These are phyloP conservation scores for Lamprologus speciosus DNA, from an alignment of 2,113 vertebrate genomes.

Conservation along the genomic window DNA sequence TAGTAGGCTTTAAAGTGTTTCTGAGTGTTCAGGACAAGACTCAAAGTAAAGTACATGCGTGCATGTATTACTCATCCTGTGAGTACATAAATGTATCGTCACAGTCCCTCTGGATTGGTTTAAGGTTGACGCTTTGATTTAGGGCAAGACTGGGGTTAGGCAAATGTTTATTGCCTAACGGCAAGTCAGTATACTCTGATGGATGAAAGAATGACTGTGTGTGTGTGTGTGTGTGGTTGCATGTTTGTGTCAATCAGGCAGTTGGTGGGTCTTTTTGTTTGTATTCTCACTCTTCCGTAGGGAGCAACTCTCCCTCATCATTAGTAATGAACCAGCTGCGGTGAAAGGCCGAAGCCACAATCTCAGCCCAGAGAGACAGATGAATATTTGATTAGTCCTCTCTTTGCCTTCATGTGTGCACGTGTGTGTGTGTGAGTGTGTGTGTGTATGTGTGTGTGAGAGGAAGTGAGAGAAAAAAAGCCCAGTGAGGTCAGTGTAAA, in stretches of 20 bases:
- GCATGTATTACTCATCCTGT: not conserved
- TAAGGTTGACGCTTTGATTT: not conserved
- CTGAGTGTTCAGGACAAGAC: not conserved
- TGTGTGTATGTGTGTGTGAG: not conserved
- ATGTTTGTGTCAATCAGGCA: conserved; percentile 16
- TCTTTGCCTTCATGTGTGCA: not conserved
- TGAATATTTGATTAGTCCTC: conserved; percentile 50
- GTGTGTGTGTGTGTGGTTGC: not conserved
- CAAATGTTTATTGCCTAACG: not conserved
- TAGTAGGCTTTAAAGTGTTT: not conserved
- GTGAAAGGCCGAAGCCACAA: conserved; percentile 31
- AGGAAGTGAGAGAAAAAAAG: not conserved
- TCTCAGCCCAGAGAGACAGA: conserved; percentile 32
- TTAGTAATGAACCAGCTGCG: conserved; percentile 48
- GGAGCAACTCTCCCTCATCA: conserved; percentile 35
- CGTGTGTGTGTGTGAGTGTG: not conserved
- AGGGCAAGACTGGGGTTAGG: not conserved
- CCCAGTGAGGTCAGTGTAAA: not conserved
- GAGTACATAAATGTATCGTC: not conserved
- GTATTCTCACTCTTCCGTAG: not conserved
- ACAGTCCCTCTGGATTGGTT: not conserved
- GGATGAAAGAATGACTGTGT: not conserved
- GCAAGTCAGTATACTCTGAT: not conserved
- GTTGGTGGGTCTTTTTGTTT: conserved; percentile 40
- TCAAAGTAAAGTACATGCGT: not conserved